A percentile compares a stretch with the other conserved stretches of the same genome.
phyloP scores from a whole-genome alignment of 2,113 vertebrate genomes.

The Haemorhous mexicanus region DNA sequence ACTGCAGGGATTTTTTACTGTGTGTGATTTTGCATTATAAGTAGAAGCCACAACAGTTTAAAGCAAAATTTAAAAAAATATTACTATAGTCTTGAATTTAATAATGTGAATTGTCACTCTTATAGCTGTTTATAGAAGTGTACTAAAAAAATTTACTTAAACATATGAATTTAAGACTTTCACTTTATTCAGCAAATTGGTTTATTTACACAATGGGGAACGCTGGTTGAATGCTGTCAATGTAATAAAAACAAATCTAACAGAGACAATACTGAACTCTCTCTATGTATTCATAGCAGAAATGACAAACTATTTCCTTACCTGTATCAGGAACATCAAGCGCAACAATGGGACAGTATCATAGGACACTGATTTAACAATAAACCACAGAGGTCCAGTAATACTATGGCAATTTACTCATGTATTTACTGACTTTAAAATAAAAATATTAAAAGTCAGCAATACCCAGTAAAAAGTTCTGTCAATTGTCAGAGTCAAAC shows the following conservation, averaged over 20 bases:
- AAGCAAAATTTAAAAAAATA: conserved; percentile 39
- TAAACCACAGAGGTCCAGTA: conserved; percentile 74
- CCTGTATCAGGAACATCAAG: conserved; percentile 83
- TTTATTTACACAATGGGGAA: conserved; percentile 83
- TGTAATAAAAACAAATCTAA: conserved; percentile 78
- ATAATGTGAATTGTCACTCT: conserved; percentile 64
- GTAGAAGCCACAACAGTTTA: conserved; percentile 56
- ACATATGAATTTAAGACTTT: conserved; percentile 83
- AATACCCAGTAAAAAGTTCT: conserved; percentile 71
- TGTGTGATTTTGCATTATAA: conserved; percentile 37
- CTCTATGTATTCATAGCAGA: conserved; percentile 57
- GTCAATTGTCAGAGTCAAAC: conserved; percentile 71
- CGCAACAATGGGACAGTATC: conserved; percentile 73
- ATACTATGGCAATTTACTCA: conserved; percentile 72
- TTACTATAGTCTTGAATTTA: conserved; percentile 44
- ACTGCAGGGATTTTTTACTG: conserved; percentile 45
- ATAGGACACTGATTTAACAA: conserved; percentile 75
- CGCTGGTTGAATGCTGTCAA: conserved; percentile 78
- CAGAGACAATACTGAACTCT: conserved; percentile 78
- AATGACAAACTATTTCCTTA: conserved; percentile 79
- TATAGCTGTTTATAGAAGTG: conserved; percentile 65
- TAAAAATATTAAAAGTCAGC: conserved; percentile 72
- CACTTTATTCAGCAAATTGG: conserved; percentile 85
- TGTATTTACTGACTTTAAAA: conserved; percentile 66
- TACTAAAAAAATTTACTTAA: conserved; percentile 79